These are phyloP conservation scores for Drosophila teissieri DNA, from an alignment of 1,140 invertebrate genomes.

Conservation along the genomic window DNA sequence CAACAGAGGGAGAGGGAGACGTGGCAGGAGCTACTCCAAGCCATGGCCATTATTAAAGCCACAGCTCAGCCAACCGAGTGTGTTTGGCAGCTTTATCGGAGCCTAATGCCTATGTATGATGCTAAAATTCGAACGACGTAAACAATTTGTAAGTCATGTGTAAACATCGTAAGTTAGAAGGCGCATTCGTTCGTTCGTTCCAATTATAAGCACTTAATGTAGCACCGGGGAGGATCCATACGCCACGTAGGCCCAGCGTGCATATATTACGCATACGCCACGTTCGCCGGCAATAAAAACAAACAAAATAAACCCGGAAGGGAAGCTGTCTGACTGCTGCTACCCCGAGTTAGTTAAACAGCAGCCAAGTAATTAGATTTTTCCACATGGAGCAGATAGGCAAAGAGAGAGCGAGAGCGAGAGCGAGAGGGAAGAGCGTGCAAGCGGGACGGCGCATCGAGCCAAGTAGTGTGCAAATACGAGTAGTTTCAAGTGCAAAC, in stretches of 20 bases:
- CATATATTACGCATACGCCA: constrained; percentile 76
- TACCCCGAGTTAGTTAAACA: constrained; percentile 67
- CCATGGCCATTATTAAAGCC: constrained; percentile 60
- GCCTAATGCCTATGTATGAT: not conserved
- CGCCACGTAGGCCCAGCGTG: constrained; percentile 47
- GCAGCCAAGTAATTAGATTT: constrained; percentile 80
- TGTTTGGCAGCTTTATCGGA: constrained; percentile 26
- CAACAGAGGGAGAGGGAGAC: not conserved
- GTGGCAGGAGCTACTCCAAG: constrained; percentile 27
- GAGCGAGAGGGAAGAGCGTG: not conserved
- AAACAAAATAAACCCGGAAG: constrained; percentile 42
- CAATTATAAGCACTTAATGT: constrained; percentile 83
- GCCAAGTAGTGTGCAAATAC: constrained; percentile 53
- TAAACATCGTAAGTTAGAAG: constrained; percentile 79
- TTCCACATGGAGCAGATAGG: constrained; percentile 62
- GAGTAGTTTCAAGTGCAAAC: constrained; percentile 75
- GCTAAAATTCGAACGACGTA: constrained; percentile 69
- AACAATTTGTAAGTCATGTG: constrained; percentile 84
- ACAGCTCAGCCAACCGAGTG: constrained; percentile 37
- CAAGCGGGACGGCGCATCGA: constrained; percentile 4
- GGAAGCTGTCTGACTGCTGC: constrained; percentile 17
- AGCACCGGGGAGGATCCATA: constrained; percentile 30
- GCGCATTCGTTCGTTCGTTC: constrained; percentile 78
- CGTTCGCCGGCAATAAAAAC: constrained; percentile 63
- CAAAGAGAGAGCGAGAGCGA: not conserved